phyloP scores from a whole-genome alignment of 2,113 vertebrate species.

The Sylvietta virens region DNA sequence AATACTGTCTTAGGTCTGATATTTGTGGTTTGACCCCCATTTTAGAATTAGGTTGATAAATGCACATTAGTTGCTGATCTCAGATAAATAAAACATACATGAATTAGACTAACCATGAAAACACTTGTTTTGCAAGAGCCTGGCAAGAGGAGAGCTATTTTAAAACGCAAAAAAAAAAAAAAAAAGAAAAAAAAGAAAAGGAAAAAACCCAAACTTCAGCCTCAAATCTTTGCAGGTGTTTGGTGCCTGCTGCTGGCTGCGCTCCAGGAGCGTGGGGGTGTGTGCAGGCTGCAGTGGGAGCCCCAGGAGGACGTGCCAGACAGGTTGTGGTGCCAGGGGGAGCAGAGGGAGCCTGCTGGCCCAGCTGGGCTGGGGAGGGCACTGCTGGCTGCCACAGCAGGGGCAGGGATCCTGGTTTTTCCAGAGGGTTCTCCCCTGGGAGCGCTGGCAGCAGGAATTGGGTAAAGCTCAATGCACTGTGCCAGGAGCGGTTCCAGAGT shows the following conservation, averaged over 20 bases:
- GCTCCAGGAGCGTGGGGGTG: not conserved
- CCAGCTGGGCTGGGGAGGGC: not conserved
- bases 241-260: not conserved
- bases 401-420: not conserved
- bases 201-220: not conserved
- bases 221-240: constrained; percentile 18
- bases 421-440: not conserved
- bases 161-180: not conserved
- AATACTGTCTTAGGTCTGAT: not conserved
- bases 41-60: not conserved
- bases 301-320: not conserved
- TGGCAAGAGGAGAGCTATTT: not conserved
- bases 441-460: not conserved
- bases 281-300: constrained; percentile 17
- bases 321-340: no score
- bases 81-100: not conserved
- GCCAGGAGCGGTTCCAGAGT: not conserved
- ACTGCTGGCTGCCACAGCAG: not conserved
- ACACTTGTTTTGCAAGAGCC: not conserved
- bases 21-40: not conserved
- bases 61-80: not conserved
- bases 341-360: no score
- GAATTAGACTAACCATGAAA: not conserved
- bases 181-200: not conserved
- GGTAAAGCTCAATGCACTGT: not conserved